A percentile compares a stretch with the other conserved stretches of the same genome.
These are phyloP conservation scores for Boulengeromyrus knoepffleri DNA, from an alignment of 2,113 vertebrate genomes.

Conservation along the genomic window DNA sequence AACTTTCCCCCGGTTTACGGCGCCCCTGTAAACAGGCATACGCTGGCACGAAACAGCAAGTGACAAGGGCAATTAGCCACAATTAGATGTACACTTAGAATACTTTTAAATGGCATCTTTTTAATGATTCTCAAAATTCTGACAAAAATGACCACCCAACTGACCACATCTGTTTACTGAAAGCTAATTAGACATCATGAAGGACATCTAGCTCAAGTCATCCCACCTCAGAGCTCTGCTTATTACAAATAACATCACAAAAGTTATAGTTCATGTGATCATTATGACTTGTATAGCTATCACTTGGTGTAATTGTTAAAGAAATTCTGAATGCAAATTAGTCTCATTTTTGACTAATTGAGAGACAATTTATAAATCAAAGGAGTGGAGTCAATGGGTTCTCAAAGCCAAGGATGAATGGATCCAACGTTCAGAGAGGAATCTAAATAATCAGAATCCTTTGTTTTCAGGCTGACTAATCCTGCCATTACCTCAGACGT, in stretches of 20 bases:
- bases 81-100: not conserved
- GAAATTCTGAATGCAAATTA: constrained; percentile 6
- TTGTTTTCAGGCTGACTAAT: constrained; percentile 5
- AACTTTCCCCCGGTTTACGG: too few species aligned
- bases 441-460: not conserved
- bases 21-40: not conserved
- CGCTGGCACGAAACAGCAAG: not conserved
- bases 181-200: not conserved
- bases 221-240: not conserved
- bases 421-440: not conserved
- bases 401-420: not conserved
- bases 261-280: not conserved
- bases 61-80: not conserved
- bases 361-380: not conserved
- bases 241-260: not conserved
- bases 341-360: not conserved
- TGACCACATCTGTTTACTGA: not conserved
- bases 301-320: not conserved
- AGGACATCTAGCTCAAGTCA: not conserved
- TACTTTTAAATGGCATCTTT: not conserved
- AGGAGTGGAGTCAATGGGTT: not conserved
- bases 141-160: not conserved
- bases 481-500: not conserved
- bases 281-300: not conserved
- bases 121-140: not conserved